phyloP scores from a whole-genome alignment of 2,888 invertebrate species.

The Heliconius charithonia region DNA sequence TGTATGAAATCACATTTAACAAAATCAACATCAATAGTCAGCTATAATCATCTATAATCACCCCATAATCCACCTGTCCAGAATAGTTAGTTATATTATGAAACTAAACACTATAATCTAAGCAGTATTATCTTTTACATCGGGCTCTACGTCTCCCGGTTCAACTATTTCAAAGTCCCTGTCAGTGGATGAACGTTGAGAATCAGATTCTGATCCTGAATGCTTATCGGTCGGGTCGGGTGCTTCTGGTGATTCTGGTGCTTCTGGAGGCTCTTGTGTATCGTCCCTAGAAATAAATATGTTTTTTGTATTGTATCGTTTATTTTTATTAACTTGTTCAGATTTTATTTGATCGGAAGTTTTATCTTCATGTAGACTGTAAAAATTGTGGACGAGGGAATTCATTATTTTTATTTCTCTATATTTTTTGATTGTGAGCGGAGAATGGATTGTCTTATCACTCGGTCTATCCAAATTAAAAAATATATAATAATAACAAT shows the following conservation, averaged over 20 bases:
- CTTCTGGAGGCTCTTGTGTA: constrained; percentile 39
- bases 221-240: constrained; percentile 60
- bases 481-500: too few relatives aligned
- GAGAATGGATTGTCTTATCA: too few relatives aligned
- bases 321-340: background rate
- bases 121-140: constrained; percentile 48
- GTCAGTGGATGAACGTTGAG: constrained; percentile 91
- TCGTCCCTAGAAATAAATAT: constrained; percentile 1
- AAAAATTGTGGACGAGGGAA: too few relatives aligned
- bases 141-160: constrained; percentile 85
- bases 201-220: constrained; percentile 93
- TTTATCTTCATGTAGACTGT: too few relatives aligned
- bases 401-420: too few relatives aligned
- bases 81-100: constrained; percentile 48
- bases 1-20: background rate
- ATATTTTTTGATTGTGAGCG: too few relatives aligned
- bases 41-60: constrained; percentile 21
- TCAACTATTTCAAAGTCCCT: constrained; percentile 95
- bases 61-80: constrained; percentile 50
- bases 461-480: too few relatives aligned
- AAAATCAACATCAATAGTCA: background rate
- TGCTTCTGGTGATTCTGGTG: constrained; percentile 45
- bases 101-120: constrained; percentile 39
- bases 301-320: background rate
- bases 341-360: background rate